Conservation (phyloP, 2,113 vertebrate species). For the Acrocephalus arundinaceus region DNA sequence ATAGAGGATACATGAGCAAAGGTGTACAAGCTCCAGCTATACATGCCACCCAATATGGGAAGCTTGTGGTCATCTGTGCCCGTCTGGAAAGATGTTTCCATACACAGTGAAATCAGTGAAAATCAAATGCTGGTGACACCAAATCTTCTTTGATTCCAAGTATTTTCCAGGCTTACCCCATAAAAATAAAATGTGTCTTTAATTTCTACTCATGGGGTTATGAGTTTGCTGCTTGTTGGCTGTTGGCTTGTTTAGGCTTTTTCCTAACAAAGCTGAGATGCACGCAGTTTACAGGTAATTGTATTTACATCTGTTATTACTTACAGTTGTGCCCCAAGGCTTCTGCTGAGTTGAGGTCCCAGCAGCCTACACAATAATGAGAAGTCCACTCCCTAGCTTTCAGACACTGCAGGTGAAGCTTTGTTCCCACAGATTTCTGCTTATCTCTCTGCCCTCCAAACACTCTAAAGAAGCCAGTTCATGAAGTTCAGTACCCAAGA, state of each 20-base stretch:
- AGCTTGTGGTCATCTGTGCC: background rate
- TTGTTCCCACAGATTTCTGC: background rate
- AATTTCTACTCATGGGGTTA: background rate
- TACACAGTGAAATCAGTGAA: background rate
- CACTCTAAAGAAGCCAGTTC: background rate
- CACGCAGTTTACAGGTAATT: background rate
- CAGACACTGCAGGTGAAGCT: rapidly evolving
- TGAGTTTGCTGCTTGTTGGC: background rate
- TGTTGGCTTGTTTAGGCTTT: background rate
- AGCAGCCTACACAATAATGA: background rate
- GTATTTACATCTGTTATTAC: background rate
- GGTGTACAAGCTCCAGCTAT: background rate
- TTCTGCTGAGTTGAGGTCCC: background rate
- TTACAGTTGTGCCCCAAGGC: background rate
- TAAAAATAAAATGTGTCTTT: background rate
- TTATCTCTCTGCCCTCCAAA: background rate
- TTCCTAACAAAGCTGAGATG: background rate
- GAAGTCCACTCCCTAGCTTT: background rate
- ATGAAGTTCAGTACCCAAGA: background rate
- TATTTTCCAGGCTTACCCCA: background rate
- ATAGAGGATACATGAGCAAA: rapidly evolving
- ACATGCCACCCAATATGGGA: background rate
- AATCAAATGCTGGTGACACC: background rate
- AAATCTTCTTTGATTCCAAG: background rate
- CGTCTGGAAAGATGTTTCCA: background rate